A percentile compares a stretch with the other conserved stretches of the same genome.
Conservation (phyloP, 1,140 invertebrate species). For the Aphelenchoides fujianensis region DNA sequence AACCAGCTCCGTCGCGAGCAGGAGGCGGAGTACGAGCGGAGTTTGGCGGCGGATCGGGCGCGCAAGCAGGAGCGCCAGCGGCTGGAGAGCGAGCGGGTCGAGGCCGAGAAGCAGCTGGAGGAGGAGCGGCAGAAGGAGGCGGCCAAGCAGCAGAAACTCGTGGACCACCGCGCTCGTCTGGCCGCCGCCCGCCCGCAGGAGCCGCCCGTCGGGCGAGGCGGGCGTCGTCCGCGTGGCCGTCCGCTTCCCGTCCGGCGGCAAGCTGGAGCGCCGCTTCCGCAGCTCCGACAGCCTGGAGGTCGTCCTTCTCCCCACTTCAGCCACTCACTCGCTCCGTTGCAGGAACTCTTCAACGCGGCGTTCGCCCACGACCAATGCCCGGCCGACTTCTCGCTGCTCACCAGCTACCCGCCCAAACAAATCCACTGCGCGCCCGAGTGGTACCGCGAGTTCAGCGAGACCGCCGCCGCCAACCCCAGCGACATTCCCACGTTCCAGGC, state of each 20-base stretch:
- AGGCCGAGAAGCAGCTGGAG: slow-evolving; percentile 25
- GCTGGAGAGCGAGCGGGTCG: slow-evolving; percentile 31
- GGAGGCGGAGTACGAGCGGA: slow-evolving; percentile 40
- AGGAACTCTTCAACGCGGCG: slow-evolving; percentile 43
- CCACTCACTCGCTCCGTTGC: background rate
- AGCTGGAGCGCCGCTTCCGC: slow-evolving; percentile 30
- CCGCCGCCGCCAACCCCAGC: background rate
- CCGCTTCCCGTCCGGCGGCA: slow-evolving; percentile 35
- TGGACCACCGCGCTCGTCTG: slow-evolving; percentile 21
- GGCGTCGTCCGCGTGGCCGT: slow-evolving; percentile 40
- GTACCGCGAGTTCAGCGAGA: slow-evolving; percentile 36
- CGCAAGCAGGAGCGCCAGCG: slow-evolving; percentile 26
- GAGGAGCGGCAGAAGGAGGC: slow-evolving; percentile 22
- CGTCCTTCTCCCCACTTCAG: slow-evolving; percentile 13
- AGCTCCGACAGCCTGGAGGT: slow-evolving; percentile 38
- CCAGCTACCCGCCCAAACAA: slow-evolving; percentile 34
- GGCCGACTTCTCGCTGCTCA: slow-evolving; percentile 40
- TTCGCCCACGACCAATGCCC: slow-evolving; percentile 42
- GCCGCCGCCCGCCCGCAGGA: slow-evolving; percentile 17
- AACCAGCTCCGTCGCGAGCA: slow-evolving; percentile 39
- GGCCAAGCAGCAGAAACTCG: slow-evolving; percentile 24
- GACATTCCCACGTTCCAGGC: slow-evolving; percentile 40
- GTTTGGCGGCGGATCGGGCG: slow-evolving; percentile 36
- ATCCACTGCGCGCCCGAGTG: slow-evolving; percentile 42
- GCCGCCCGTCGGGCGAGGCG: slow-evolving; percentile 14